Percentiles rank a stretch among this genome's conserved stretches.
Evolutionary conservation across 2,113 vertebrate genomes (phyloP).

Genomic region (Psittacula cyanocephala): DNA sequence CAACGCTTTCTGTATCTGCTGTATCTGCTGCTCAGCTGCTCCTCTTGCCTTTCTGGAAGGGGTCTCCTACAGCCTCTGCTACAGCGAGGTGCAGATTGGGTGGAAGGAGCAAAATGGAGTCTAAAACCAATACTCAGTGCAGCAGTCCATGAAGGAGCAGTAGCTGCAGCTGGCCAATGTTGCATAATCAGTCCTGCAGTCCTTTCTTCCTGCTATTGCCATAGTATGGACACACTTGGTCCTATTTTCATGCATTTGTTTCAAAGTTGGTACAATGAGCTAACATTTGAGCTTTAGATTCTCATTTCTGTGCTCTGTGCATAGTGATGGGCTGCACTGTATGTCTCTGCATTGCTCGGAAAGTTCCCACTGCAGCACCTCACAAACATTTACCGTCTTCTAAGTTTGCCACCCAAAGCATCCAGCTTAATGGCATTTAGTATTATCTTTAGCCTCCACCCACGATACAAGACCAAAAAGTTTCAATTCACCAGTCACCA

Average conservation of each 20-base stretch:
- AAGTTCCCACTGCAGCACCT: background rate
- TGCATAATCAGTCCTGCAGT: background rate
- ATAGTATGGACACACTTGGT: background rate
- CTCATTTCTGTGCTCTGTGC: background rate
- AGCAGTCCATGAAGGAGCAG: background rate
- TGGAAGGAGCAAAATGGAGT: background rate
- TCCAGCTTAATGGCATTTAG: background rate
- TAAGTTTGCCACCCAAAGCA: background rate
- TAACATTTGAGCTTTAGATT: background rate
- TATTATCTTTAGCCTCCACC: background rate
- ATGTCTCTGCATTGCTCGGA: background rate
- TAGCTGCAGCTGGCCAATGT: background rate
- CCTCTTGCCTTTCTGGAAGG: background rate
- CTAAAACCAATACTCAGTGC: background rate
- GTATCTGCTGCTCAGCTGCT: background rate
- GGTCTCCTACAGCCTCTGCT: background rate
- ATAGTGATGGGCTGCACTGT: background rate
- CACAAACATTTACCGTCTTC: rapidly evolving
- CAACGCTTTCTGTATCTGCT: background rate
- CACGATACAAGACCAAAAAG: background rate
- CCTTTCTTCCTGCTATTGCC: background rate
- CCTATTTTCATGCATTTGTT: background rate
- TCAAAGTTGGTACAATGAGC: rapidly evolving
- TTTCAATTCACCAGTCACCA: rapidly evolving
- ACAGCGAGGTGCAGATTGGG: background rate